Conservation (phyloP, 1,140 invertebrate genomes). For the Zophobas atratus region DNA sequence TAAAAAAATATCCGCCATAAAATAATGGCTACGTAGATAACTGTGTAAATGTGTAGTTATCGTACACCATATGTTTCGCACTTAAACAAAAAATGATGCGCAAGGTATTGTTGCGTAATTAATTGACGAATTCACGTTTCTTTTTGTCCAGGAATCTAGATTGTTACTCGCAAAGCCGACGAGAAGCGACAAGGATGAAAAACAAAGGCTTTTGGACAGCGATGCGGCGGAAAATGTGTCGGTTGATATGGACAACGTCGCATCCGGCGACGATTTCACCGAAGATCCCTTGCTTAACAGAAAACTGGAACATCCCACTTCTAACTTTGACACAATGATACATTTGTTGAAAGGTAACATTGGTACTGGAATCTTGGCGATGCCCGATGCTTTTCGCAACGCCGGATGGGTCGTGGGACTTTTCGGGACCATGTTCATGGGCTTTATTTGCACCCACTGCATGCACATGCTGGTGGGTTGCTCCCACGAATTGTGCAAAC, state of each 20-base stretch:
- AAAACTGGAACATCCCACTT: constrained; percentile 81
- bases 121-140: not conserved
- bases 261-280: constrained; percentile 60
- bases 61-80: constrained; percentile 13
- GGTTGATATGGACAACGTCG: constrained; percentile 64
- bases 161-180: constrained; percentile 1
- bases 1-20: not conserved
- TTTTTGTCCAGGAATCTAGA: constrained; percentile 42
- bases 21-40: constrained; percentile 12
- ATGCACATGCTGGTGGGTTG: constrained; percentile 89
- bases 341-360: constrained; percentile 87
- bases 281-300: constrained; percentile 77
- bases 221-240: constrained; percentile 64
- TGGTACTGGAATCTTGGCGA: constrained; percentile 83
- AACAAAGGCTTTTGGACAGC: constrained; percentile 70
- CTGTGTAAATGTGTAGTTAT: constrained; percentile 14
- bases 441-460: constrained; percentile 86
- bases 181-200: constrained; percentile 66
- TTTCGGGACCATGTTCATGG: constrained; percentile 83
- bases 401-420: constrained; percentile 80
- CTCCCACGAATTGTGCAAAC: constrained; percentile 79
- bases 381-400: constrained; percentile 90
- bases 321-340: constrained; percentile 86
- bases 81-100: constrained; percentile 1
- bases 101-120: constrained; percentile 9